Evolutionary conservation across 2,113 vertebrate genomes (phyloP).

Genomic region (Ptilonorhynchus violaceus): DNA sequence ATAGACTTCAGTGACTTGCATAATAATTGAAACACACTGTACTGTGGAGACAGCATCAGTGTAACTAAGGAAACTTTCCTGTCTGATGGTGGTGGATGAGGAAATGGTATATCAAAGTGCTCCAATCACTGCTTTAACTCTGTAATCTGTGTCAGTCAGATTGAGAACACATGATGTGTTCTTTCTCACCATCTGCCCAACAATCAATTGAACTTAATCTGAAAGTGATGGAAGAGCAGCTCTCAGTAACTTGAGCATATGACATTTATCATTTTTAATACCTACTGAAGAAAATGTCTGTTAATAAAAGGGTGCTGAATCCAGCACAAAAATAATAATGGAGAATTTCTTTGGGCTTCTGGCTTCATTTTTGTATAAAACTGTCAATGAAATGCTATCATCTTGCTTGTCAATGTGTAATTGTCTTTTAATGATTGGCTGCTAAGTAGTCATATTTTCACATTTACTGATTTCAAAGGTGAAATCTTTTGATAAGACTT

Average conservation of each 20-base stretch:
- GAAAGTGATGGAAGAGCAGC: not conserved
- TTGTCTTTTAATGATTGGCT: slow-evolving; percentile 24
- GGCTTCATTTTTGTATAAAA: not conserved
- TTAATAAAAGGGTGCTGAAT: not conserved
- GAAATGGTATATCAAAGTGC: not conserved
- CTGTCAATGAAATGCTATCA: not conserved
- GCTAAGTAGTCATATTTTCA: not conserved
- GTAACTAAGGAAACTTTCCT: not conserved
- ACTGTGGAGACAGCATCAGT: not conserved
- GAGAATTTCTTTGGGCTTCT: not conserved
- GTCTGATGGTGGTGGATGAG: not conserved
- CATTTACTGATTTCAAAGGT: not conserved
- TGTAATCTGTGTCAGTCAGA: not conserved
- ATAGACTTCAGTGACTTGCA: slow-evolving; percentile 20
- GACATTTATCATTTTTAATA: not conserved
- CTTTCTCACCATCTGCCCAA: not conserved
- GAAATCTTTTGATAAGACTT: not conserved
- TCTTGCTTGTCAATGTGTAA: not conserved
- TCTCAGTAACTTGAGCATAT: not conserved
- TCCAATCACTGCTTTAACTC: not conserved
- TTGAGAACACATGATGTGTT: not conserved
- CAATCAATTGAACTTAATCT: not conserved
- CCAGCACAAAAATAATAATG: not conserved
- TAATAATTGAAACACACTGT: not conserved
- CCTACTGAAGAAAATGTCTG: not conserved